Conservation (phyloP, 2,888 invertebrate genomes). For the Anodontia alba region DNA sequence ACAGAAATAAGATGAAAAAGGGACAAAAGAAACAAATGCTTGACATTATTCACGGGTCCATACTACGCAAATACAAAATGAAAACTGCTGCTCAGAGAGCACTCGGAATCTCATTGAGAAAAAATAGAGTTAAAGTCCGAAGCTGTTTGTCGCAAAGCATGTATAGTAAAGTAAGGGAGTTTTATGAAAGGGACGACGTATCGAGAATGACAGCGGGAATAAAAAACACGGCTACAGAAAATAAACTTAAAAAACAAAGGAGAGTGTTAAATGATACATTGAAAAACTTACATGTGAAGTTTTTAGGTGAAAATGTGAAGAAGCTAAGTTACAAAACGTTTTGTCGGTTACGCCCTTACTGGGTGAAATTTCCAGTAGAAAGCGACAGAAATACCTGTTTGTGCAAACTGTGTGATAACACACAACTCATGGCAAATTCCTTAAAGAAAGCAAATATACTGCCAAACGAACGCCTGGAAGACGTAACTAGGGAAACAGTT, state of each 20-base stretch:
- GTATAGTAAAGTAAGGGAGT: conserved; percentile 16
- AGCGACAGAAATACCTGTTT: conserved; percentile 53
- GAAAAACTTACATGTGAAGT: conserved; percentile 44
- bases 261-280: conserved; percentile 39
- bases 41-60: background rate
- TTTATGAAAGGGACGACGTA: conserved; percentile 39
- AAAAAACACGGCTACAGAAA: conserved; percentile 38
- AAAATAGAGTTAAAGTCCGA: background rate
- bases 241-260: conserved; percentile 47
- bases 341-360: conserved; percentile 47
- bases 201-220: conserved; percentile 31
- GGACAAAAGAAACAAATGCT: conserved; percentile 6
- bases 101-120: background rate
- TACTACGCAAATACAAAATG: conserved; percentile 20
- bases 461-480: background rate
- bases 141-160: conserved; percentile 7
- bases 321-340: conserved; percentile 35
- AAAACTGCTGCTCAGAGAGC: background rate
- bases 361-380: conserved; percentile 42
- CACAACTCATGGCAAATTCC: conserved; percentile 29
- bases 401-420: conserved; percentile 49
- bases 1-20: conserved; percentile 15
- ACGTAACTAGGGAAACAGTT: conserved; percentile 13
- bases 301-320: conserved; percentile 18
- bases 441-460: conserved; percentile 19